Base-by-base conservation (phyloP, 2,113 vertebrate genomes). In the Oncorhynchus kisutch region DNA sequence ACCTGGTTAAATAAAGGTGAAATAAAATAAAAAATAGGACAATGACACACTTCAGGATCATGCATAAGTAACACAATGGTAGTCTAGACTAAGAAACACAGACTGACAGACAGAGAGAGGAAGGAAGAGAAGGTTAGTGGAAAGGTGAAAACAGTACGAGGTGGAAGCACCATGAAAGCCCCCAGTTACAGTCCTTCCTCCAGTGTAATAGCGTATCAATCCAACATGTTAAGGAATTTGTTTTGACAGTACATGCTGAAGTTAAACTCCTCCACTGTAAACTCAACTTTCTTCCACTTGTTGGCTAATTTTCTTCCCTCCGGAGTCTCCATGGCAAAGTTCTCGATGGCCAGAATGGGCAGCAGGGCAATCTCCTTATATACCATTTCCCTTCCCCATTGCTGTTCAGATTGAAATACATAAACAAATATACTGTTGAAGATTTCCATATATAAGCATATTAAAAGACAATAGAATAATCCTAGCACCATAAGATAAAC, bases 381-480 rank as follows among this genome's bases (percentile, higher is more conserved):
- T 76, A 95, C 94, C 27, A 99, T 94, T 91, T 98, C 94, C 81
- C 91, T 86, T 1, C 98, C 98, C 98, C 97, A 99, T 0, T 82
- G 20, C 97, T 99, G 90, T 69, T 66, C 34, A 20, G 2, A 78
- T 66, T 39, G 9, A 67, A 16, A 31, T 8, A 70, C 4, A 49
- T 70, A 20, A 49, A 49, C 29, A 70, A 13, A 22, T 45, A 45
- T 18, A 18, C 8, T 16, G 16, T 18, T 16, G 18, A 4, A n/a
- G 16, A 31, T 20, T 34, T 31, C 7, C 67, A 39, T 27, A 24
- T 22, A 45, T 45, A 45, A 45, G 39, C 39, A 45, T 45, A 3
- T 45, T 45, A 45, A 45, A 45, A 45, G 39, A 45, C 39, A 45
- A 12, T 24, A 62, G n/a, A 62, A 18, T 16, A 16, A 14, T 54